A percentile compares a stretch with the other conserved stretches of the same genome.
These are phyloP conservation scores for Aleiodes alternator DNA, from an alignment of 2,888 invertebrate species.

Conservation along the genomic window DNA sequence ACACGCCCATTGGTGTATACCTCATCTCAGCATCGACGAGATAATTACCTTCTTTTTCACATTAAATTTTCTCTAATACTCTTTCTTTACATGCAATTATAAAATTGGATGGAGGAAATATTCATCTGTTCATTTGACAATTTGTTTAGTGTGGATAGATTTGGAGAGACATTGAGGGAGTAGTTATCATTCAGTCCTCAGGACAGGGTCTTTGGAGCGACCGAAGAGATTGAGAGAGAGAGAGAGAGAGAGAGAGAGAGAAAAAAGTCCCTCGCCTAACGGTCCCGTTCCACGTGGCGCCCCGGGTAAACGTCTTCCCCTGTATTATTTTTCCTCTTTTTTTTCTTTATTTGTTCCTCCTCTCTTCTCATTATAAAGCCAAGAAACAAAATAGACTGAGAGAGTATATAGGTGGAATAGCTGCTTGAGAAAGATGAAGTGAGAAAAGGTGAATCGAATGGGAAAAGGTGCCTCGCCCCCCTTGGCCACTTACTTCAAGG, in stretches of 20 bases:
- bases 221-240: constrained; percentile 31
- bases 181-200: constrained; percentile 11
- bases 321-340: constrained; percentile 60
- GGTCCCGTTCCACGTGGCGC: constrained; percentile 74
- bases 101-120: too few species aligned
- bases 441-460: constrained; percentile 41
- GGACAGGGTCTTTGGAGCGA: constrained; percentile 22
- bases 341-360: constrained; percentile 19
- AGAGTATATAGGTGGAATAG: constrained; percentile 29
- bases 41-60: constrained; percentile 60
- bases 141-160: too few species aligned
- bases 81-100: constrained; percentile 24
- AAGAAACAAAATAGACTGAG: constrained; percentile 48
- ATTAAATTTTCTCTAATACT: constrained; percentile 20
- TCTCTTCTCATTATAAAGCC: constrained; percentile 44
- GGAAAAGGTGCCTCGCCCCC: constrained; percentile 30
- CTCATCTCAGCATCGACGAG: constrained; percentile 49
- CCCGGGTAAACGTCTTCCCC: constrained; percentile 69
- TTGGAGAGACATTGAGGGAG: background rate
- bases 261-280: constrained; percentile 65
- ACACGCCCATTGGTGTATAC: constrained; percentile 45
- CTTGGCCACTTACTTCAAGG: constrained; percentile 22
- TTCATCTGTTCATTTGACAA: too few species aligned
- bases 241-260: constrained; percentile 45
- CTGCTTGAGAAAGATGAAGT: constrained; percentile 24